phyloP scores from a whole-genome alignment of 1,140 invertebrate genomes.

The Zaprionus kolodkinae region DNA sequence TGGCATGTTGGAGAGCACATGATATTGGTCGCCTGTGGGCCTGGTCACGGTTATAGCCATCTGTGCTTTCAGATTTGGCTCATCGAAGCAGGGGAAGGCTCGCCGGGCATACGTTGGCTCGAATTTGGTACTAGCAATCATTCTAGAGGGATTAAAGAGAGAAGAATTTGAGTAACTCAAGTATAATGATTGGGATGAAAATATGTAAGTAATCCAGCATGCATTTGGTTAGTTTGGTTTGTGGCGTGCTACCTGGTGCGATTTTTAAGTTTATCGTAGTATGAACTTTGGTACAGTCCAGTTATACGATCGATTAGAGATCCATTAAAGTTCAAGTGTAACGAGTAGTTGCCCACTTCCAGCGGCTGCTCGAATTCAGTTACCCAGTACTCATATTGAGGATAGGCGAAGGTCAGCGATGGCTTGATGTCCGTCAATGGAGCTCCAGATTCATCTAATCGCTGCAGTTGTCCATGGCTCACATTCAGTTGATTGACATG shows the following conservation, averaged over 20 bases:
- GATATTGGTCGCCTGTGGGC: slow-evolving; percentile 87
- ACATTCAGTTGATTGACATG: slow-evolving; percentile 87
- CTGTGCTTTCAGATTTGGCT: slow-evolving; percentile 96
- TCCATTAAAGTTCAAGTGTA: slow-evolving; percentile 89
- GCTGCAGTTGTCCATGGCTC: slow-evolving; percentile 59
- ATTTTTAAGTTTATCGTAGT: slow-evolving; percentile 86
- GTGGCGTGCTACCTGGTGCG: slow-evolving; percentile 86
- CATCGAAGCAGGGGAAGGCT: slow-evolving; percentile 98
- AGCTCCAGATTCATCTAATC: slow-evolving; percentile 58
- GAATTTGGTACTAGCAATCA: slow-evolving; percentile 95
- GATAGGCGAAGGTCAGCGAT: slow-evolving; percentile 85
- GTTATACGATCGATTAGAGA: slow-evolving; percentile 88
- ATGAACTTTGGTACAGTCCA: slow-evolving; percentile 92
- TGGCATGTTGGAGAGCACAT: slow-evolving; percentile 93
- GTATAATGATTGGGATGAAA: not conserved
- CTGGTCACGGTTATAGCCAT: slow-evolving; percentile 92
- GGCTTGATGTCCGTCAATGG: slow-evolving; percentile 53
- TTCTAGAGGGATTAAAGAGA: slow-evolving; percentile 85
- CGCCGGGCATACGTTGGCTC: slow-evolving; percentile 96
- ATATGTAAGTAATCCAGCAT: not conserved
- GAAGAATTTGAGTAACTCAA: not conserved
- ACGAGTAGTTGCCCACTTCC: slow-evolving; percentile 86
- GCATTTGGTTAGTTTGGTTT: not conserved
- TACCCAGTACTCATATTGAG: slow-evolving; percentile 88
- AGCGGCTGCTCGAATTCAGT: slow-evolving; percentile 86